Evolutionary conservation across 2,888 invertebrate genomes (phyloP).

Genomic region (Chrysolina haemoptera): DNA sequence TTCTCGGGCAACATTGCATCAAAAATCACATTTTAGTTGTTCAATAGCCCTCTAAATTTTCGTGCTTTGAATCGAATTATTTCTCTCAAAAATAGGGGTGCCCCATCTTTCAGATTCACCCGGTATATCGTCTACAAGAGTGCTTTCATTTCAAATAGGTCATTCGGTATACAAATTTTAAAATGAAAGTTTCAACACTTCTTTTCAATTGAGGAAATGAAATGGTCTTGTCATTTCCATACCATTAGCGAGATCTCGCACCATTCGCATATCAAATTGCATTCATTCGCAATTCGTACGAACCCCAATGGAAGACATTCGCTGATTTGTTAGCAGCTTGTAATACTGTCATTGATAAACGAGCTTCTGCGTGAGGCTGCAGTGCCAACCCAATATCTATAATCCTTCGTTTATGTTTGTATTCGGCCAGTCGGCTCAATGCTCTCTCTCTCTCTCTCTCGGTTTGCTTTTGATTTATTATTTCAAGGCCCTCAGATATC

Average conservation of each 20-base stretch:
- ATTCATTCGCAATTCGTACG: slow-evolving; percentile 9
- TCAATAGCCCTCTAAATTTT: too few species aligned
- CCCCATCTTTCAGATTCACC: too few species aligned
- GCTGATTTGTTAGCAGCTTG: slow-evolving; percentile 11
- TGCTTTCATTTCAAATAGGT: too few species aligned
- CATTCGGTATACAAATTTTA: too few species aligned
- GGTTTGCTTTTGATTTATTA: slow-evolving; percentile 5
- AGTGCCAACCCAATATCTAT: slow-evolving; percentile 14
- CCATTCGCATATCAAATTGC: not conserved
- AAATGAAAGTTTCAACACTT: too few species aligned
- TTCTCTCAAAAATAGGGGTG: too few species aligned
- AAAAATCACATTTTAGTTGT: too few species aligned
- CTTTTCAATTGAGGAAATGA: too few species aligned
- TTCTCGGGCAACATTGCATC: too few species aligned
- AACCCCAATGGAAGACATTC: slow-evolving; percentile 12
- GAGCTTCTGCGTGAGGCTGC: slow-evolving; percentile 4
- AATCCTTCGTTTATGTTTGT: slow-evolving; percentile 7
- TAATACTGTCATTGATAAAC: slow-evolving; percentile 16
- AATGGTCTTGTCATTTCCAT: too few species aligned
- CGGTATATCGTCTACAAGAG: too few species aligned
- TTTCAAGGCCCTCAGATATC: slow-evolving; percentile 40
- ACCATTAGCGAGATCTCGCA: slow-evolving; percentile 5
- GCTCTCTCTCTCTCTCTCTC: not conserved
- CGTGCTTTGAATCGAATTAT: too few species aligned
- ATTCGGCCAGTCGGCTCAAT: slow-evolving; percentile 4